Evolutionary conservation across 2,888 invertebrate species (phyloP).

Genomic region (Eupeodes latifasciatus): DNA sequence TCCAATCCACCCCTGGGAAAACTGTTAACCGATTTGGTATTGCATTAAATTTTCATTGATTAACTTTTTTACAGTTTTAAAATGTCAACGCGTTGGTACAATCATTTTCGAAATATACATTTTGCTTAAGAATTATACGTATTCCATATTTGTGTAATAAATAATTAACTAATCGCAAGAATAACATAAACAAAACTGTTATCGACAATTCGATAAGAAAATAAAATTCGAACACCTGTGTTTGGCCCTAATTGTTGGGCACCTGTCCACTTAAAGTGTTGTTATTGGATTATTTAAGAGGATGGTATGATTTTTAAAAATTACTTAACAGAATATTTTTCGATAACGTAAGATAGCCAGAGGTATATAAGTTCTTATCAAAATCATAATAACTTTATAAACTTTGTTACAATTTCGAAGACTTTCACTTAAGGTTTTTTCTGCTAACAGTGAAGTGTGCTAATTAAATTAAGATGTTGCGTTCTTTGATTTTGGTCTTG

Average conservation of each 20-base stretch:
- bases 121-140: too few relatives aligned
- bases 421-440: constrained; percentile 31
- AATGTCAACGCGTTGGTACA: too few relatives aligned
- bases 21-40: too few relatives aligned
- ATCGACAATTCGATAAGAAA: constrained; percentile 41
- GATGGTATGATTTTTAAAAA: constrained; percentile 32
- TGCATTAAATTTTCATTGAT: too few relatives aligned
- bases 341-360: constrained; percentile 13
- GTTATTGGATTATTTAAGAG: constrained; percentile 5
- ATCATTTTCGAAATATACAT: too few relatives aligned
- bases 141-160: not conserved
- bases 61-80: too few relatives aligned
- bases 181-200: constrained; percentile 41
- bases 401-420: not conserved
- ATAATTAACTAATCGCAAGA: not conserved
- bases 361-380: constrained; percentile 8
- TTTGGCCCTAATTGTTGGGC: not conserved
- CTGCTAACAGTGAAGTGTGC: not conserved
- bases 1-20: too few relatives aligned
- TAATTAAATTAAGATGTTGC: constrained; percentile 40
- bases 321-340: constrained; percentile 9
- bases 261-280: constrained; percentile 39
- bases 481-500: constrained; percentile 34
- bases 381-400: constrained; percentile 41
- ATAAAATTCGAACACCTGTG: constrained; percentile 54